phyloP scores from a whole-genome alignment of 2,113 vertebrate species.

The Galeopterus variegatus region DNA sequence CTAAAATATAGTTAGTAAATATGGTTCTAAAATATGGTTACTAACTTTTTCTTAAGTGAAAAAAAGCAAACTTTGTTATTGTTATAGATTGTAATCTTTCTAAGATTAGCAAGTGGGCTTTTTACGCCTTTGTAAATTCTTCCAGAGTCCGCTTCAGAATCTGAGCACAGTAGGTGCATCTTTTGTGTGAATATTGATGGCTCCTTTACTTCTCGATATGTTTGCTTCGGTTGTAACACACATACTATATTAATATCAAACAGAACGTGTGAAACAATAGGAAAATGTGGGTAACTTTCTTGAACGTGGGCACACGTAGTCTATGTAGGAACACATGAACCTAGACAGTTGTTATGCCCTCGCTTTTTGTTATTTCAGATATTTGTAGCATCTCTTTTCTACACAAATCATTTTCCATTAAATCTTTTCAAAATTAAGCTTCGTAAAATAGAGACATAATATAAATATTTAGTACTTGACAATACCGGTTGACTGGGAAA shows the following conservation, averaged over 20 bases:
- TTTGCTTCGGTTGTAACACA: background rate
- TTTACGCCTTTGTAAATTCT: background rate
- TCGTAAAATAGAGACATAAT: background rate
- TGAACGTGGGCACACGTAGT: background rate
- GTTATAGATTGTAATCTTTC: background rate
- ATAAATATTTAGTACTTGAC: background rate
- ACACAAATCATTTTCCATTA: background rate
- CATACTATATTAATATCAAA: background rate
- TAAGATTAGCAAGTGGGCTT: background rate
- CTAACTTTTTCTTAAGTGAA: background rate
- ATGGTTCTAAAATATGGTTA: background rate
- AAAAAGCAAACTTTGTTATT: conserved; percentile 20
- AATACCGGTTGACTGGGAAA: background rate
- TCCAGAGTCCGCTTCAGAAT: background rate
- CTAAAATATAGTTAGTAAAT: background rate
- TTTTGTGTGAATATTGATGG: background rate
- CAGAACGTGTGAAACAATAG: background rate
- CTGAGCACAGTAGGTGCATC: background rate
- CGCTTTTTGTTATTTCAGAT: background rate
- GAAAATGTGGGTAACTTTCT: background rate
- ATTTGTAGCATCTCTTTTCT: background rate
- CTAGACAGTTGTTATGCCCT: accelerated
- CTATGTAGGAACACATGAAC: background rate
- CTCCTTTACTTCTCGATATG: background rate
- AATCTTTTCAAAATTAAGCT: background rate